Percentiles rank a stretch among this genome's conserved stretches.
These are phyloP conservation scores for Mirza zaza DNA, from an alignment of 2,113 vertebrate species.

Conservation along the genomic window DNA sequence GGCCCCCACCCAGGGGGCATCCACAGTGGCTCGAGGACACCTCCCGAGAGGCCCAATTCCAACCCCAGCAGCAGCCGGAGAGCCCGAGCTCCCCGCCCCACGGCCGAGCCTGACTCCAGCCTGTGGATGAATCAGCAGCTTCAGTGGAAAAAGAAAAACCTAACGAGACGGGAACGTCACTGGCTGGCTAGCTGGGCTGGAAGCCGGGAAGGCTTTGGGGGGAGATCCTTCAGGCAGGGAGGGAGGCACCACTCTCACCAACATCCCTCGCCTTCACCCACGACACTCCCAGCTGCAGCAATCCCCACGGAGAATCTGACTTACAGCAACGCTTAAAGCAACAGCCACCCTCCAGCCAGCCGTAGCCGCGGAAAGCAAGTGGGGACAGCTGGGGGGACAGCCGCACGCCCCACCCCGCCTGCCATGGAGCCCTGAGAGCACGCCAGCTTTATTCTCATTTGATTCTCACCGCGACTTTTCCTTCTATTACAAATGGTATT, in stretches of 20 bases:
- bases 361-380: fast-evolving
- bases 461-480: not conserved
- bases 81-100: not conserved
- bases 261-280: not conserved
- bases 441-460: not conserved
- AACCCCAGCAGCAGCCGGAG: not conserved
- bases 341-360: not conserved
- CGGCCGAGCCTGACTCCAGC: fast-evolving
- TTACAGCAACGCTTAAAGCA: slow-evolving; percentile 58
- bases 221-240: not conserved
- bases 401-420: fast-evolving
- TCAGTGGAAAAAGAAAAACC: not conserved
- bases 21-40: not conserved
- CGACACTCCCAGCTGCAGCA: not conserved
- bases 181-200: not conserved
- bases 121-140: slow-evolving; percentile 51
- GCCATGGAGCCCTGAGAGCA: fast-evolving
- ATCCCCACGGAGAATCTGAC: not conserved
- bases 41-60: not conserved
- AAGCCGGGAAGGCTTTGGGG: not conserved
- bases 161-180: not conserved
- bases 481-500: not conserved
- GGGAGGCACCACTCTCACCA: not conserved
- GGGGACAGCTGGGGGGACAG: fast-evolving
- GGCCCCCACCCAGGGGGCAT: not conserved